Evolutionary conservation across 1,140 invertebrate species (phyloP).

Genomic region (Brachystomella parvula): DNA sequence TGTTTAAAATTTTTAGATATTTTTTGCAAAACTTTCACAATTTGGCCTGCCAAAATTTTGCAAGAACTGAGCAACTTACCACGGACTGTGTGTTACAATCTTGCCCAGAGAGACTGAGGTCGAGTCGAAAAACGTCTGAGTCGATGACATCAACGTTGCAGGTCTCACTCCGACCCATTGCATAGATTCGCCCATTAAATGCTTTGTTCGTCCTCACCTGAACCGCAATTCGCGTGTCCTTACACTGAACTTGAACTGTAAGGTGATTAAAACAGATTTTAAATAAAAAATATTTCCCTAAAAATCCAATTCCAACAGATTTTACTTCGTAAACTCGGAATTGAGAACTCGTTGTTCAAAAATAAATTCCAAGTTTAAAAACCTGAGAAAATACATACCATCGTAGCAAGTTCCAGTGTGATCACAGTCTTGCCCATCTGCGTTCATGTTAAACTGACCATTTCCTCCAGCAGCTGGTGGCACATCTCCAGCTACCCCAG

Average conservation of each 20-base stretch:
- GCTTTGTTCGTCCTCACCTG: conserved; percentile 85
- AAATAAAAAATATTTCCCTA: conserved; percentile 5
- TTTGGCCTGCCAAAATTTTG: background rate
- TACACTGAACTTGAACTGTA: conserved; percentile 83
- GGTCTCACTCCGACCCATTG: conserved; percentile 82
- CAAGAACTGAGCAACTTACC: conserved; percentile 50
- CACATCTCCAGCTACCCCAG: conserved; percentile 11
- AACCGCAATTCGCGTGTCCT: conserved; percentile 85
- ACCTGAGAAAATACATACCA: conserved; percentile 53
- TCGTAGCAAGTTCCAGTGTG: conserved; percentile 91
- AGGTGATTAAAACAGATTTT: conserved; percentile 11
- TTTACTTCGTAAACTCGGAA: background rate
- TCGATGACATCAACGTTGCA: conserved; percentile 90
- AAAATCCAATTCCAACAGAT: too few species aligned
- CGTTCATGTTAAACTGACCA: conserved; percentile 26
- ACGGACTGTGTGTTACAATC: conserved; percentile 89
- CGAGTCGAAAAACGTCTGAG: conserved; percentile 80
- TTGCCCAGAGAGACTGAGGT: conserved; percentile 84
- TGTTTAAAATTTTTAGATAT: background rate
- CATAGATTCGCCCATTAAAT: conserved; percentile 90
- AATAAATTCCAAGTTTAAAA: conserved; percentile 17
- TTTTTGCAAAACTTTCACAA: background rate
- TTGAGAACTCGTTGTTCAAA: background rate
- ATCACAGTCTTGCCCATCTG: conserved; percentile 64
- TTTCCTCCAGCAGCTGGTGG: conserved; percentile 20